Evolutionary conservation across 2,797 vertebrate genomes (phyloP).

Genomic region (Lepus oiostolus): DNA sequence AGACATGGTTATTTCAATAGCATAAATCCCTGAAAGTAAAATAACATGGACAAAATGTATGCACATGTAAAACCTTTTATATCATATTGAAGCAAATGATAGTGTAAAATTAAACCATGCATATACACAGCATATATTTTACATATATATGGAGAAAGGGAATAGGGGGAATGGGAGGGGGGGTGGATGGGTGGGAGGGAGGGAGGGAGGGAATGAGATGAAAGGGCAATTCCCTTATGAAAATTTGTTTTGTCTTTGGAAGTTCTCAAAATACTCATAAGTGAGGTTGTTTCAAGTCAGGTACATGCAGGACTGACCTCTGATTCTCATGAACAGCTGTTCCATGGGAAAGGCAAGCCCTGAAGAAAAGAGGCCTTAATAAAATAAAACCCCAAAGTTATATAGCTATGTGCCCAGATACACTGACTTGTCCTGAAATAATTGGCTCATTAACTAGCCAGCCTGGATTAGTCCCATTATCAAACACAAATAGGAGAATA

Average conservation of each 20-base stretch:
- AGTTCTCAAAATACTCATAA: slow-evolving; percentile 55
- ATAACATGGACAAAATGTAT: neutral
- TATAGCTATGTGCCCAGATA: neutral
- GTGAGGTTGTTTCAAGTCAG: slow-evolving; percentile 58
- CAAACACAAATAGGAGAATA: slow-evolving; percentile 59
- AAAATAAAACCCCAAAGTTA: slow-evolving; percentile 59
- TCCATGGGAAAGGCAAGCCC: slow-evolving; percentile 42
- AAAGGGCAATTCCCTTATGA: neutral
- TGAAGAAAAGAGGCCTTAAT: slow-evolving; percentile 70
- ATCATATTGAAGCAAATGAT: slow-evolving; percentile 34
- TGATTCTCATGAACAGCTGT: slow-evolving; percentile 56
- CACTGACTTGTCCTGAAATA: slow-evolving; percentile 64
- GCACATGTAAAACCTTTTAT: slow-evolving; percentile 3
- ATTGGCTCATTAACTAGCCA: slow-evolving; percentile 61
- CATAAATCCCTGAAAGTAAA: slow-evolving; percentile 45
- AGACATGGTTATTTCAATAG: neutral
- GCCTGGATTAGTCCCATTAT: slow-evolving; percentile 53
- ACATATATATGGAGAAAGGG: no score
- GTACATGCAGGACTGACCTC: slow-evolving; percentile 33
- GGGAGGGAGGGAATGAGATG: neutral
- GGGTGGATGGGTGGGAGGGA: neutral
- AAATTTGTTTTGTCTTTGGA: slow-evolving; percentile 58
- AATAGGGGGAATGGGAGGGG: neutral
- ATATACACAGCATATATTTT: neutral
- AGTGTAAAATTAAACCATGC: slow-evolving; percentile 26